These are phyloP conservation scores for Cynaeus angustus DNA, from an alignment of 2,888 invertebrate species.

Conservation along the genomic window DNA sequence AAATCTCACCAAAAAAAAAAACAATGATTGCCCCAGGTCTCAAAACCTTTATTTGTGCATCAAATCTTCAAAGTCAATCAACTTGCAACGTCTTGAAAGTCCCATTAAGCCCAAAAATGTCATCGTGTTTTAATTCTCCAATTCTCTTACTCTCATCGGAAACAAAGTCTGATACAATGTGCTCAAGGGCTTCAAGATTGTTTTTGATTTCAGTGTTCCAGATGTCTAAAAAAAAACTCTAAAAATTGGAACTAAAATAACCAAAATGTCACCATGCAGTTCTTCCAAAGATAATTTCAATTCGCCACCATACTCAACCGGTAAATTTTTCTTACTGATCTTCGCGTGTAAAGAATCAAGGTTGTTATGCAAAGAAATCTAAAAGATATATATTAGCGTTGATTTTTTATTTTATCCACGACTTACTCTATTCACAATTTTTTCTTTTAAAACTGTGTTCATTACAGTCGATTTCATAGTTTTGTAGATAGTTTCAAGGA, in stretches of 20 bases:
- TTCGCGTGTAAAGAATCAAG: constrained; percentile 12
- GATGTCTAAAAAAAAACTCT: not conserved
- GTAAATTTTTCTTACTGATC: constrained; percentile 6
- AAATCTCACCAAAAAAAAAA: no score
- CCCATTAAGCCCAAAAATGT: constrained; percentile 55
- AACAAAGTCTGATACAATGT: constrained; percentile 14
- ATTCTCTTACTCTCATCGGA: constrained; percentile 10
- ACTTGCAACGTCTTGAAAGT: constrained; percentile 61
- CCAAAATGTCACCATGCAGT: constrained; percentile 11
- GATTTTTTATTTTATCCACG: no score
- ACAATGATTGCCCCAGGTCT: no score
- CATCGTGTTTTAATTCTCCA: constrained; percentile 8
- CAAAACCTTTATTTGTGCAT: no score
- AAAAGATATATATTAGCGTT: no score
- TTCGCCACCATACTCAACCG: constrained; percentile 11
- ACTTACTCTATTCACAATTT: not conserved
- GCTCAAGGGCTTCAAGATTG: not conserved
- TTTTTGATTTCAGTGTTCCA: constrained; percentile 37
- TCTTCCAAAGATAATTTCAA: not conserved
- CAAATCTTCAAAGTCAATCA: constrained; percentile 50
- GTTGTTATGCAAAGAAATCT: constrained; percentile 4
- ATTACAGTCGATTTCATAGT: not conserved
- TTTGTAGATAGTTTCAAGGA: not conserved
- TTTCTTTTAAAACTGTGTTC: not conserved
- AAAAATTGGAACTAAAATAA: not conserved